Evolutionary conservation across 2,797 vertebrate genomes (phyloP).

Genomic region (Microctenopoma lineatum): DNA sequence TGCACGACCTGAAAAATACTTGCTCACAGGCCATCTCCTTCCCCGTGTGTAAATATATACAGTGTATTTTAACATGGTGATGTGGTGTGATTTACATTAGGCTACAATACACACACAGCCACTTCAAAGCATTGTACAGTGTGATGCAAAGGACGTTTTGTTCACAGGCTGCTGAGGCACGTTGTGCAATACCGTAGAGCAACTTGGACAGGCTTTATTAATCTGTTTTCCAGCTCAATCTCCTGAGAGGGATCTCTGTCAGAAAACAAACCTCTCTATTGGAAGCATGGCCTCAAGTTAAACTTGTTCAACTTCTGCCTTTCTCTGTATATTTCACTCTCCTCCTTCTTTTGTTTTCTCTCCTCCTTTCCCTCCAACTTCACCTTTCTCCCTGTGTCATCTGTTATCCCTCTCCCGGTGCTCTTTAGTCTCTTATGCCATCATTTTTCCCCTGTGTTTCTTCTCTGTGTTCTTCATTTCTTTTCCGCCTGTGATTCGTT

Average conservation of each 20-base stretch:
- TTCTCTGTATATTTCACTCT: constrained; percentile 40
- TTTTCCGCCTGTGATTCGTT: constrained; percentile 33
- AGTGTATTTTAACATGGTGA: background rate
- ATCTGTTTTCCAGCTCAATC: constrained; percentile 76
- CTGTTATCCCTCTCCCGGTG: constrained; percentile 16
- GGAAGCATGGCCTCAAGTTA: constrained; percentile 68
- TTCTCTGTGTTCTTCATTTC: constrained; percentile 38
- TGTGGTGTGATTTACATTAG: background rate
- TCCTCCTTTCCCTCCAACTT: constrained; percentile 39
- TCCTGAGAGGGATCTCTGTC: constrained; percentile 78
- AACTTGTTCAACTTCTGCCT: constrained; percentile 65
- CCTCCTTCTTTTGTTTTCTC: constrained; percentile 19
- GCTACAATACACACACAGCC: background rate
- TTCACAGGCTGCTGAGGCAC: constrained; percentile 49
- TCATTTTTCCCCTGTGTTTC: constrained; percentile 19
- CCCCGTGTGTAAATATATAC: constrained; percentile 15
- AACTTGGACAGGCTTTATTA: constrained; percentile 66
- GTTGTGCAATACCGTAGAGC: constrained; percentile 63
- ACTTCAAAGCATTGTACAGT: background rate
- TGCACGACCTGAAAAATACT: constrained; percentile 24
- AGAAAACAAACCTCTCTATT: constrained; percentile 75
- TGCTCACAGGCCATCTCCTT: constrained; percentile 7
- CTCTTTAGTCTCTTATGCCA: constrained; percentile 20
- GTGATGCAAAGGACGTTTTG: constrained; percentile 40
- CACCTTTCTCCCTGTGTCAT: constrained; percentile 29